Conservation (phyloP, 2,797 vertebrate genomes). For the Sitta carolinensis region DNA sequence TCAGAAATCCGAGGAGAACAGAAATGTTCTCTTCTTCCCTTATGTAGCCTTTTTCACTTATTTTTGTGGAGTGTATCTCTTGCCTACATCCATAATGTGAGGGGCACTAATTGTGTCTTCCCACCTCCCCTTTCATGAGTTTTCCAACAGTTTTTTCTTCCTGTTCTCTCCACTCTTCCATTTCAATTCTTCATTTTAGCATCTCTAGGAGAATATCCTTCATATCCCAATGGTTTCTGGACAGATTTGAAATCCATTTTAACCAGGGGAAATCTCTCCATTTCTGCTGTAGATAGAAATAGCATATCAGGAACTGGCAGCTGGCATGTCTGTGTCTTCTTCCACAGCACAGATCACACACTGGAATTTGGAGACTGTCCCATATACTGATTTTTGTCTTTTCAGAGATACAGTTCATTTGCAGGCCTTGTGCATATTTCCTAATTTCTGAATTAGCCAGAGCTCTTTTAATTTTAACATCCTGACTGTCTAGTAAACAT, state of each 20-base stretch:
- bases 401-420: background rate
- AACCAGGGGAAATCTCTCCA: background rate
- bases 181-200: background rate
- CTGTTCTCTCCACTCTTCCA: background rate
- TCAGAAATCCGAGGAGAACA: background rate
- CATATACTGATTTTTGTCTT: background rate
- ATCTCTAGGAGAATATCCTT: background rate
- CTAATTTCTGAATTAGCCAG: background rate
- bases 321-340: background rate
- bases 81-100: background rate
- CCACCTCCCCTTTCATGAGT: rapidly evolving
- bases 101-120: background rate
- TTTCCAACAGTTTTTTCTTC: background rate
- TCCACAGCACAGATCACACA: background rate
- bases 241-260: background rate
- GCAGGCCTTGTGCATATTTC: background rate
- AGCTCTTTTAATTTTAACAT: background rate
- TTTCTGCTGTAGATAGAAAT: background rate
- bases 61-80: background rate
- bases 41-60: background rate
- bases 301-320: background rate
- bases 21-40: background rate
- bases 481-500: background rate
- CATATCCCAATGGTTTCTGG: background rate
- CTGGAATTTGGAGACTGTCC: background rate